These are phyloP conservation scores for Diaprepes abbreviatus DNA, from an alignment of 2,888 invertebrate species.

Conservation along the genomic window DNA sequence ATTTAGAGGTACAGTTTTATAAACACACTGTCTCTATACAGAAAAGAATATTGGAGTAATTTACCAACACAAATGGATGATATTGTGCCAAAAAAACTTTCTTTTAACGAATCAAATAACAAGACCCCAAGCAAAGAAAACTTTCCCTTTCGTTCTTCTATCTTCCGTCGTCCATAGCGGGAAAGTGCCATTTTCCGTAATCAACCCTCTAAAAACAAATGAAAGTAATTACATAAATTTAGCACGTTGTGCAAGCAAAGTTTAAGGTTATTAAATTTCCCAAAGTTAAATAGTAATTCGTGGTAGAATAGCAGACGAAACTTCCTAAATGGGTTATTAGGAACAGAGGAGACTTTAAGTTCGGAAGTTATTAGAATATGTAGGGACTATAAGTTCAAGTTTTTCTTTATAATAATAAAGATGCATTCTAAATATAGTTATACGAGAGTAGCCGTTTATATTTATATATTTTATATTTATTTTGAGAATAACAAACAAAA, in stretches of 20 bases:
- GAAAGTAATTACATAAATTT: slow-evolving; percentile 14
- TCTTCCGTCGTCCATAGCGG: no score
- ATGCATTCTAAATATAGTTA: no score
- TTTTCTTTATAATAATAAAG: no score
- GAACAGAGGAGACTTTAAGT: background rate
- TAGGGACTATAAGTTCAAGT: no score
- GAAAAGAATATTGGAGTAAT: no score
- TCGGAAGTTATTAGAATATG: background rate
- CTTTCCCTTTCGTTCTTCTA: background rate
- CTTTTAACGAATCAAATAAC: background rate
- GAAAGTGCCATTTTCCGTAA: slow-evolving; percentile 2
- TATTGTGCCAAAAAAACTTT: background rate
- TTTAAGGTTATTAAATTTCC: slow-evolving; percentile 12
- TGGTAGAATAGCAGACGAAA: background rate
- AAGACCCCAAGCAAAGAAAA: background rate
- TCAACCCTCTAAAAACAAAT: slow-evolving; percentile 18
- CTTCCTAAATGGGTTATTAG: background rate
- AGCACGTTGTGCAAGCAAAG: background rate
- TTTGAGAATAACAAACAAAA: no score
- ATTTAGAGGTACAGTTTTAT: no score
- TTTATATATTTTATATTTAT: no score
- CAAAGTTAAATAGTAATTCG: background rate
- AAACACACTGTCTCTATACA: no score
- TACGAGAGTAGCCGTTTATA: no score
- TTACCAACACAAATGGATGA: no score